A percentile compares a stretch with the other conserved stretches of the same genome.
Conservation (phyloP, 2,888 invertebrate species). For the Leptinotarsa juncta region DNA sequence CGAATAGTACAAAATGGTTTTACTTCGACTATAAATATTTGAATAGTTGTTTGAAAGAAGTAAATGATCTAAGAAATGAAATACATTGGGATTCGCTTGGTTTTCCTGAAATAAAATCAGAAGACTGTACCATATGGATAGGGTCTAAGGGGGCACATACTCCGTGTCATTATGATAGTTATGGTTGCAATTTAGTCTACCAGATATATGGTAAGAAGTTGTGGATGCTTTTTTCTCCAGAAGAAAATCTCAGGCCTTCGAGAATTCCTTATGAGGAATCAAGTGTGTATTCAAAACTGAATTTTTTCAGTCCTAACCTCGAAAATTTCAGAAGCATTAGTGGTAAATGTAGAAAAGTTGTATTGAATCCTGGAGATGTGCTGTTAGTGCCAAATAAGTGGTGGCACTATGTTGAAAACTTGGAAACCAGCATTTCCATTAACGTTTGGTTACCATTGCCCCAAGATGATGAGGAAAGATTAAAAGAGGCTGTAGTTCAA, state of each 20-base stretch:
- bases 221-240: conserved; percentile 93
- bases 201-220: conserved; percentile 92
- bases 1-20: conserved; percentile 71
- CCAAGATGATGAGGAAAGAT: conserved; percentile 58
- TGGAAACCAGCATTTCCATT: conserved; percentile 73
- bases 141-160: conserved; percentile 90
- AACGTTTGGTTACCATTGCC: conserved; percentile 77
- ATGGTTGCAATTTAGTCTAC: conserved; percentile 92
- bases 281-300: conserved; percentile 88
- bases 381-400: conserved; percentile 90
- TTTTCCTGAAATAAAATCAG: conserved; percentile 73
- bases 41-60: conserved; percentile 73
- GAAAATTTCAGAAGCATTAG: conserved; percentile 66
- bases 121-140: conserved; percentile 88
- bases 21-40: conserved; percentile 90
- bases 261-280: conserved; percentile 97
- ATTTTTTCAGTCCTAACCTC: conserved; percentile 77
- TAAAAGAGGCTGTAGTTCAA: conserved; percentile 76
- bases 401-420: conserved; percentile 98
- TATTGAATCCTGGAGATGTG: conserved; percentile 86
- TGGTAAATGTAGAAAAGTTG: conserved; percentile 67
- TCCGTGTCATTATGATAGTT: conserved; percentile 93
- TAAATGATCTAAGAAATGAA: conserved; percentile 71
- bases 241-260: conserved; percentile 78
- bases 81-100: conserved; percentile 79